Evolutionary conservation across 2,888 invertebrate species (phyloP).

Genomic region (Tenthredo livida): DNA sequence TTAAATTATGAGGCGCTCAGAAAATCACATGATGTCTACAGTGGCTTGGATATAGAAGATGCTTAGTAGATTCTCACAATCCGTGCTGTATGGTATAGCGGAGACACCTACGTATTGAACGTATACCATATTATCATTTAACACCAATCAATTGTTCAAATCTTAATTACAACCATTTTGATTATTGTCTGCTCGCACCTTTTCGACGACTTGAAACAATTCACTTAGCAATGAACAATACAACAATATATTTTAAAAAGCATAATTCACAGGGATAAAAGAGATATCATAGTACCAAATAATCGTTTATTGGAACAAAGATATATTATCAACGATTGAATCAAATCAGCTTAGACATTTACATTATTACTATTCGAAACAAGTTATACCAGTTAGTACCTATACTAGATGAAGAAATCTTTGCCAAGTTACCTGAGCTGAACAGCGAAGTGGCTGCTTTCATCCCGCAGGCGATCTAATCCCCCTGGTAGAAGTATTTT

Average conservation of each 20-base stretch:
- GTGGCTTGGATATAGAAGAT: background rate
- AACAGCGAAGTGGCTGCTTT: background rate
- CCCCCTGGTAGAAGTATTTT: slow-evolving; percentile 28
- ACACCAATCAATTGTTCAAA: background rate
- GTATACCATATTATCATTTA: background rate
- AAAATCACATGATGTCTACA: slow-evolving; percentile 26
- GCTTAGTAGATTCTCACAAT: slow-evolving; percentile 24
- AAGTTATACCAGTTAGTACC: background rate
- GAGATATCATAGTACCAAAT: background rate
- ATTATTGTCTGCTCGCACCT: background rate
- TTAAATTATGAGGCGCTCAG: slow-evolving; percentile 4
- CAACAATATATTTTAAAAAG: background rate
- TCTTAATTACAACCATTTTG: background rate
- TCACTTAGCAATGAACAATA: background rate
- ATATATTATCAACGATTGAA: background rate
- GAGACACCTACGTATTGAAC: background rate
- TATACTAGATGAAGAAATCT: background rate
- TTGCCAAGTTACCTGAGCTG: background rate
- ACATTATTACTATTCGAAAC: background rate
- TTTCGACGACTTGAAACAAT: background rate
- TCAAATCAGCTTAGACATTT: background rate
- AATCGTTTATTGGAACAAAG: background rate
- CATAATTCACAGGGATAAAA: background rate
- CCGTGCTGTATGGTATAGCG: background rate
- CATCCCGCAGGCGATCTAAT: background rate